Evolutionary conservation across 2,113 vertebrate species (phyloP).

Genomic region (Sinocyclocheilus anophthalmus): DNA sequence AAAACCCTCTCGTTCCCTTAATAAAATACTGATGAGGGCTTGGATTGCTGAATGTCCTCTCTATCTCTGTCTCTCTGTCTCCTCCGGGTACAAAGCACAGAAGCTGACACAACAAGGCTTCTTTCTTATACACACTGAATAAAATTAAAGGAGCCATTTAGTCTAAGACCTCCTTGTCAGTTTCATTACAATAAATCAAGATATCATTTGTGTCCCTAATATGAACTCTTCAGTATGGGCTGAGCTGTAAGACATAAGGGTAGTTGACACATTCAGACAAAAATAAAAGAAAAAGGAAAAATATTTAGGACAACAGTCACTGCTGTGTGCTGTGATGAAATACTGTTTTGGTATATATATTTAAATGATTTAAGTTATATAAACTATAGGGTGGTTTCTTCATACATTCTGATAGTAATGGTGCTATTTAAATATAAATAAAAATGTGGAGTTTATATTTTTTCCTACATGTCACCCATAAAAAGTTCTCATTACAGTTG

Average conservation of each 20-base stretch:
- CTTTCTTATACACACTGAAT: conserved; percentile 27
- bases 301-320: not conserved
- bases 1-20: conserved; percentile 59
- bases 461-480: too few species aligned
- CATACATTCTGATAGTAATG: not conserved
- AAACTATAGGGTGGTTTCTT: not conserved
- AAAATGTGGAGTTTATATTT: too few species aligned
- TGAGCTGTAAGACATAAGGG: not conserved
- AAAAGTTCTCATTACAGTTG: not conserved
- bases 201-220: conserved; percentile 17
- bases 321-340: not conserved
- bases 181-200: conserved; percentile 28
- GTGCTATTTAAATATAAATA: not conserved
- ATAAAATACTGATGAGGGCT: conserved; percentile 59
- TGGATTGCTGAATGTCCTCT: conserved; percentile 54
- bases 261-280: not conserved
- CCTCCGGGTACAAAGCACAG: conserved; percentile 58
- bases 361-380: not conserved
- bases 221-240: conserved; percentile 3
- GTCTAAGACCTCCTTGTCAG: conserved; percentile 30
- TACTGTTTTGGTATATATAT: not conserved
- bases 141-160: conserved; percentile 30
- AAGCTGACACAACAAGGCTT: conserved; percentile 52
- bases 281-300: not conserved
- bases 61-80: conserved; percentile 47